These are phyloP conservation scores for Condylostylus longicornis DNA, from an alignment of 1,140 invertebrate genomes.

Conservation along the genomic window DNA sequence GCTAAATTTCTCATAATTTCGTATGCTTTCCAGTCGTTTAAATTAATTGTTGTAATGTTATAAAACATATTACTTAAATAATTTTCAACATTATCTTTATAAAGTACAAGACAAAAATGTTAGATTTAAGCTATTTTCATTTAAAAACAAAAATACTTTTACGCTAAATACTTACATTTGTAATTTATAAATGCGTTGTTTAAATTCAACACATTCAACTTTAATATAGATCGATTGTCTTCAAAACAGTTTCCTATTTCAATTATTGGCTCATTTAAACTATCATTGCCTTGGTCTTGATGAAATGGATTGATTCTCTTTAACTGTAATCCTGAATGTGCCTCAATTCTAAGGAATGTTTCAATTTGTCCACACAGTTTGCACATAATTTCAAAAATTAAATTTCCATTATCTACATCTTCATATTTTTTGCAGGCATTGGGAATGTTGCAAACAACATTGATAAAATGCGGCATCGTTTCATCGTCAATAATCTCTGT, in stretches of 20 bases:
- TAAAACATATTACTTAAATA: conserved; percentile 94
- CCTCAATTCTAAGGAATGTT: conserved; percentile 75
- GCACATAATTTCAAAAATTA: conserved; percentile 47
- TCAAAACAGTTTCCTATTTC: too few relatives aligned
- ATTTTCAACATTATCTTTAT: conserved; percentile 67
- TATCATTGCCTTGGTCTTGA: too few relatives aligned
- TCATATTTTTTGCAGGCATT: conserved; percentile 18
- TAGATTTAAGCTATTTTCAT: conserved; percentile 27
- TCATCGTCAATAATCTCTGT: conserved; percentile 19
- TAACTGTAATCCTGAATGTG: conserved; percentile 77
- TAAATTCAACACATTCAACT: conserved; percentile 31
- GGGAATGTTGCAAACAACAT: conserved; percentile 12
- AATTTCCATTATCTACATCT: conserved; percentile 29
- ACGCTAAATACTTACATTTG: conserved; percentile 12
- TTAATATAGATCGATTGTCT: conserved; percentile 35
- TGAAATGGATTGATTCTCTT: conserved; percentile 35
- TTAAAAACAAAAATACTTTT: conserved; percentile 23
- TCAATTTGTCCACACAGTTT: conserved; percentile 76
- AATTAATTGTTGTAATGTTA: conserved; percentile 89
- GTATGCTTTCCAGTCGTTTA: conserved; percentile 96
- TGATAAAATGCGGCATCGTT: conserved; percentile 13
- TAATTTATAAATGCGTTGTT: conserved; percentile 27
- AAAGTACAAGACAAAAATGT: conserved; percentile 15
- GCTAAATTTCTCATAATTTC: conserved; percentile 91
- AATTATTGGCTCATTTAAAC: too few relatives aligned